Conservation (phyloP, 2,888 invertebrate genomes). For the Eledone cirrhosa region DNA sequence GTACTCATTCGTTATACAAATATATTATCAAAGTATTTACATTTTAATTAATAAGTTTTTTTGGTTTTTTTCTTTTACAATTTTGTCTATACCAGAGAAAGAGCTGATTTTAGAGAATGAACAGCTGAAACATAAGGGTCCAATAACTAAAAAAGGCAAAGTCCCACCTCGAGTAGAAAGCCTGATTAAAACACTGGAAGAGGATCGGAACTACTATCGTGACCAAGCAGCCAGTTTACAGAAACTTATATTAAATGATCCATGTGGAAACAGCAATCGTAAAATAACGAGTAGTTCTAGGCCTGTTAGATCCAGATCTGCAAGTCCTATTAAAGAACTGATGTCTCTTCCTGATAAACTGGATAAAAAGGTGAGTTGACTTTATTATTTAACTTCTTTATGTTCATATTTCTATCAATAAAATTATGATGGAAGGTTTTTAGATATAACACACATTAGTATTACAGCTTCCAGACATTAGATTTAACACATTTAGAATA, state of each 20-base stretch:
- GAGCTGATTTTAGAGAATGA: slow-evolving; percentile 67
- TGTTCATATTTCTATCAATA: no score
- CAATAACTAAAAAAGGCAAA: slow-evolving; percentile 53
- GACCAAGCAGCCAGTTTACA: slow-evolving; percentile 62
- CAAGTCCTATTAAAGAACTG: slow-evolving; percentile 25
- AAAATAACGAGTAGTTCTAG: not conserved
- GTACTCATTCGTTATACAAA: no score
- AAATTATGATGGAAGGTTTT: no score
- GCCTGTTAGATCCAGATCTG: not conserved
- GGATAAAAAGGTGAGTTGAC: slow-evolving; percentile 13
- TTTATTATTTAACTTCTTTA: no score
- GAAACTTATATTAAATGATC: slow-evolving; percentile 39
- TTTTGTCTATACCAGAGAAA: slow-evolving; percentile 55
- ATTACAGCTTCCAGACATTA: no score
- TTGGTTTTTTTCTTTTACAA: not conserved
- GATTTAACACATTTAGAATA: no score
- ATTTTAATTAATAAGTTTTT: no score
- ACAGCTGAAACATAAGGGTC: slow-evolving; percentile 61
- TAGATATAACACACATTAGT: no score
- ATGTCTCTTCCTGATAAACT: slow-evolving; percentile 16
- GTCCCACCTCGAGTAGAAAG: slow-evolving; percentile 61
- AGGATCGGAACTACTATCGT: slow-evolving; percentile 66
- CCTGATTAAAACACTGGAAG: slow-evolving; percentile 63
- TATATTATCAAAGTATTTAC: no score
- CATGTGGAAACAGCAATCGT: not conserved